A percentile compares a stretch with the other conserved stretches of the same genome.
Conservation (phyloP, 2,113 vertebrate species). For the Gymnogyps californianus region DNA sequence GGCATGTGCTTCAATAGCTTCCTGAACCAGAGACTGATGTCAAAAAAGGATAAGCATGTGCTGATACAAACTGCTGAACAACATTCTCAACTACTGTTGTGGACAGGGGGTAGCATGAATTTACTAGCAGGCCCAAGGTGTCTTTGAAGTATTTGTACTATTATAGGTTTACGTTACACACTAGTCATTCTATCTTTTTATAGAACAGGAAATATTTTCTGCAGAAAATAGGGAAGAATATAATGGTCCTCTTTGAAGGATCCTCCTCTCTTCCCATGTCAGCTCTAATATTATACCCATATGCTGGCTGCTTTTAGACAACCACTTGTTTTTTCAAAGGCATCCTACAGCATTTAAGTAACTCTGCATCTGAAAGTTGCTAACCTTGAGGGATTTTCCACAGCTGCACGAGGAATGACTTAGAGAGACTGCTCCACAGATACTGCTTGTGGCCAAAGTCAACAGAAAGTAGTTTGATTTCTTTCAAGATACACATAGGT, state of each 20-base stretch:
- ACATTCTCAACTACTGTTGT: background rate
- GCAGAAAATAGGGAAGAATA: background rate
- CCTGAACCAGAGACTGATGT: background rate
- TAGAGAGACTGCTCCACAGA: conserved; percentile 30
- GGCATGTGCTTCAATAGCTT: background rate
- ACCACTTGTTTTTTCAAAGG: background rate
- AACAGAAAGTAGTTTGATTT: conserved; percentile 67
- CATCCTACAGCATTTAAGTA: background rate
- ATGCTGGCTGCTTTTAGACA: background rate
- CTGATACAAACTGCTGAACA: background rate
- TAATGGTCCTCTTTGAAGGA: background rate
- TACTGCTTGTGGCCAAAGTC: conserved; percentile 69
- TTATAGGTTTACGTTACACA: background rate
- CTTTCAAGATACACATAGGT: background rate
- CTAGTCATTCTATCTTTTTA: background rate
- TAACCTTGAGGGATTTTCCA: conserved; percentile 40
- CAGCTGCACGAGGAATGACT: background rate
- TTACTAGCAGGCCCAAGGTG: background rate
- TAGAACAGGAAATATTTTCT: background rate
- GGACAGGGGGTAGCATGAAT: background rate
- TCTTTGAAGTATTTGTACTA: background rate
- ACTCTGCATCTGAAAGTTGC: background rate
- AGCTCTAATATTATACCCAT: background rate
- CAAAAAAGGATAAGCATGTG: background rate
- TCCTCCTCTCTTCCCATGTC: background rate